Base-by-base conservation (phyloP, 2,888 invertebrate genomes). In the Tiphia femorata region DNA sequence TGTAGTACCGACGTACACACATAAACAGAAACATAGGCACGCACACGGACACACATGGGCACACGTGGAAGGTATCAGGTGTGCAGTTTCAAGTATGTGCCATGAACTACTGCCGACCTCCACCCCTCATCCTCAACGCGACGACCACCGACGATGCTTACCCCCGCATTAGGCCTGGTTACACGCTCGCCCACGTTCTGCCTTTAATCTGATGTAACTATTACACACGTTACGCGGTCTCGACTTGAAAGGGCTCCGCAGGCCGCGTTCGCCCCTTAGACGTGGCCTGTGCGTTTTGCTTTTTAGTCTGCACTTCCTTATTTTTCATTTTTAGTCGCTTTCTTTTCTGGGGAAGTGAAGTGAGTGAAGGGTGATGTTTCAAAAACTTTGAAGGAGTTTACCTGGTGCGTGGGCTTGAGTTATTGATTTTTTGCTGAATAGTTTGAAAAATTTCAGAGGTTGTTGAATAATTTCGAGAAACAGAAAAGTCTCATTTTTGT, bases 161-260 rank as follows among this genome's bases (percentile, higher is more conserved):
- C 70, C 78, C 76, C 63, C 58, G 62, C 63, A 74, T 75, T 73
- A 73, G 62, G 64, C 62, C 67, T 71, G 73, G 60, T 76, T 73
- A 69, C 73, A 70, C 72, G 75, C 73, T 70, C 70, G 58, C 62
- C 54, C 57, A 53, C 58, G 40, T 44, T 25, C 37, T 30, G 29
- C 16, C 57, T 57, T 57, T 73, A 76, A 80, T 80, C 80, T 74
- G 80, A 80, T 80, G 74, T 75, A 78, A 79, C 78, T 78, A 76
- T 78, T 77, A 77, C 75, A 70, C 71, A 73, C 70, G 70, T 78
- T 78, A 77, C 70, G 64, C 70, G 57, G 51, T 49, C 48, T 59
- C 57, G 58, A 64, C 50, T 37, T 47, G 40, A 54, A 42, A 49
- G 47, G 25, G 50, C 37, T 19, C 20, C 27, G 37, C 21, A 12